phyloP scores from a whole-genome alignment of 2,113 vertebrate genomes.

The Perca flavescens region DNA sequence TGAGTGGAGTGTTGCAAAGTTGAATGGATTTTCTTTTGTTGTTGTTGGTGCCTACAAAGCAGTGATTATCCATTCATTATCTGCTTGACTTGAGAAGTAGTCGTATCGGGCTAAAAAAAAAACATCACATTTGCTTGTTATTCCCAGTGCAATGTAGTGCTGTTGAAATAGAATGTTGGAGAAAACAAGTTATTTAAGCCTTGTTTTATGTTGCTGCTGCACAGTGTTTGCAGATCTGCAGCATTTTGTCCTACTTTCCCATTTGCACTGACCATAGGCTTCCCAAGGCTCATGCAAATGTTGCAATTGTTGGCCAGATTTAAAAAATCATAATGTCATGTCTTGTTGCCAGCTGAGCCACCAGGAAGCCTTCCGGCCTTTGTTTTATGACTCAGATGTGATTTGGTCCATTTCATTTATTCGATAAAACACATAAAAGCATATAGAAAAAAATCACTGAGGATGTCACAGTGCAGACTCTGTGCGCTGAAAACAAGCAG shows the following conservation, averaged over 20 bases:
- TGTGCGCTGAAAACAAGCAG: constrained; percentile 8
- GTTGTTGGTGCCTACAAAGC: constrained; percentile 3
- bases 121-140: constrained; percentile 11
- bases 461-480: constrained; percentile 8
- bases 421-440: constrained; percentile 14
- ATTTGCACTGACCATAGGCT: constrained; percentile 32
- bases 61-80: constrained; percentile 56
- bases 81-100: constrained; percentile 28
- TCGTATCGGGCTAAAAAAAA: constrained; percentile 1
- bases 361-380: constrained; percentile 53
- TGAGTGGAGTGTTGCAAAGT: constrained; percentile 26
- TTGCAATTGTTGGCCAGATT: constrained; percentile 45
- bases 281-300: constrained; percentile 6
- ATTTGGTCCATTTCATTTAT: constrained; percentile 58
- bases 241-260: constrained; percentile 59
- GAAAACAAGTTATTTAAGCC: constrained; percentile 33
- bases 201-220: constrained; percentile 9
- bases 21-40: constrained; percentile 26
- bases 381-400: constrained; percentile 57
- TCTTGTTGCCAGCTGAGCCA: constrained; percentile 64
- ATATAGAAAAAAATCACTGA: not conserved
- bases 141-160: not conserved
- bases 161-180: not conserved
- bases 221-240: constrained; percentile 17
- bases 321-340: constrained; percentile 36